phyloP scores from a whole-genome alignment of 2,888 invertebrate species.

The Syrphus vitripennis region DNA sequence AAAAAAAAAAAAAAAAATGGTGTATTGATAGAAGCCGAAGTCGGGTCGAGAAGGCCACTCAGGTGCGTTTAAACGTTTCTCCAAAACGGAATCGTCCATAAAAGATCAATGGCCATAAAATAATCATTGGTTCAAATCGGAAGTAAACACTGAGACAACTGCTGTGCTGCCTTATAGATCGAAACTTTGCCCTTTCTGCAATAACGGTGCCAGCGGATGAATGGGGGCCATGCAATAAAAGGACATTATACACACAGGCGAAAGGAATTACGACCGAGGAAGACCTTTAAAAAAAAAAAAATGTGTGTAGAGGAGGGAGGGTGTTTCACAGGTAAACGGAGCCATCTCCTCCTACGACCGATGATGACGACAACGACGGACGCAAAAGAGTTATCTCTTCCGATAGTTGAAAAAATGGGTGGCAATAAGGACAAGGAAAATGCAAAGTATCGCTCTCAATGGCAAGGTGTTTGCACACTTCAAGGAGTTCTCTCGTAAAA shows the following conservation, averaged over 20 bases:
- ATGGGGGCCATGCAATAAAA: slow-evolving; percentile 68
- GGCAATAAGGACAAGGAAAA: slow-evolving; percentile 65
- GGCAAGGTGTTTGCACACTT: slow-evolving; percentile 70
- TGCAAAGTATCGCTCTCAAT: slow-evolving; percentile 55
- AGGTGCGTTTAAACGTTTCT: slow-evolving; percentile 71
- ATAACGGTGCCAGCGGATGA: slow-evolving; percentile 26
- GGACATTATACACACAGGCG: slow-evolving; percentile 67
- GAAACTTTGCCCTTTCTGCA: slow-evolving; percentile 59
- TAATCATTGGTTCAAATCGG: slow-evolving; percentile 72
- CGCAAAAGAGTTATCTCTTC: slow-evolving; percentile 68
- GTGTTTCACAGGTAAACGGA: slow-evolving; percentile 40
- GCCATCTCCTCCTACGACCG: slow-evolving; percentile 16
- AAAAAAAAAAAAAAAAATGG: not conserved
- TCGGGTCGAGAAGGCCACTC: slow-evolving; percentile 55
- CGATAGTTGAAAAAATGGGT: slow-evolving; percentile 43
- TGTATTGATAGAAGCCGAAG: slow-evolving; percentile 35
- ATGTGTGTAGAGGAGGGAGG: not conserved
- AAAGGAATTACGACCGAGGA: slow-evolving; percentile 56
- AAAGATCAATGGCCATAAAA: slow-evolving; percentile 74
- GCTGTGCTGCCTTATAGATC: slow-evolving; percentile 63
- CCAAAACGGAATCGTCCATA: slow-evolving; percentile 71
- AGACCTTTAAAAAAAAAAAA: not conserved
- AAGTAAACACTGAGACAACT: slow-evolving; percentile 72
- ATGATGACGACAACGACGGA: not conserved
- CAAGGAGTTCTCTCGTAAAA: slow-evolving; percentile 66